Percentiles rank a stretch among this genome's conserved stretches.
Conservation (phyloP, 2,888 invertebrate species). For the Podotricha telesiphe region DNA sequence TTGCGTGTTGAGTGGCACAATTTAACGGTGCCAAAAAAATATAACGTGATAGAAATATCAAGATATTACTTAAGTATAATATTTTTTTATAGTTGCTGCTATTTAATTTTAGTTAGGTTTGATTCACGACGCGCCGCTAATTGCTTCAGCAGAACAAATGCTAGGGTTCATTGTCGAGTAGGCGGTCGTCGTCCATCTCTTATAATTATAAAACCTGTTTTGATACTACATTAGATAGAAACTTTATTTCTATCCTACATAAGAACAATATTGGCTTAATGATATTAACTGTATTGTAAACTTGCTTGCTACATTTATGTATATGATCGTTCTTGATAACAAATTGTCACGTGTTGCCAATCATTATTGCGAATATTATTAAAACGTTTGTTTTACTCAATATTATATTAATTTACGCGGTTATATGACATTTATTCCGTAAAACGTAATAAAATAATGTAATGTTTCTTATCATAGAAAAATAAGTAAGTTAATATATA, state of each 20-base stretch:
- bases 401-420: constrained; percentile 16
- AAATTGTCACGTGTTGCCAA: constrained; percentile 50
- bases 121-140: constrained; percentile 71
- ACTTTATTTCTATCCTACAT: constrained; percentile 10
- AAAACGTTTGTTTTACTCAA: constrained; percentile 44
- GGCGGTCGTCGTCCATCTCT: constrained; percentile 28
- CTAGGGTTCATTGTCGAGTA: constrained; percentile 77
- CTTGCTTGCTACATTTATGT: constrained; percentile 22
- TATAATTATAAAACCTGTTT: constrained; percentile 17
- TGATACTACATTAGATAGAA: not conserved
- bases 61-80: no score
- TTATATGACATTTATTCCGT: not conserved
- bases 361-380: constrained; percentile 54
- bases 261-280: constrained; percentile 20
- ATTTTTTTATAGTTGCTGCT: constrained; percentile 31
- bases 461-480: not conserved
- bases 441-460: not conserved
- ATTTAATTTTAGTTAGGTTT: constrained; percentile 49
- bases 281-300: not conserved
- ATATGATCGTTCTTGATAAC: constrained; percentile 38
- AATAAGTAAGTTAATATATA: not conserved
- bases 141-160: constrained; percentile 79
- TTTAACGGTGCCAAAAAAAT: no score
- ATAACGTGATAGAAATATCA: no score
- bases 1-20: no score